Evolutionary conservation across 2,888 invertebrate species (phyloP).

Genomic region (Caradrina kadenii): DNA sequence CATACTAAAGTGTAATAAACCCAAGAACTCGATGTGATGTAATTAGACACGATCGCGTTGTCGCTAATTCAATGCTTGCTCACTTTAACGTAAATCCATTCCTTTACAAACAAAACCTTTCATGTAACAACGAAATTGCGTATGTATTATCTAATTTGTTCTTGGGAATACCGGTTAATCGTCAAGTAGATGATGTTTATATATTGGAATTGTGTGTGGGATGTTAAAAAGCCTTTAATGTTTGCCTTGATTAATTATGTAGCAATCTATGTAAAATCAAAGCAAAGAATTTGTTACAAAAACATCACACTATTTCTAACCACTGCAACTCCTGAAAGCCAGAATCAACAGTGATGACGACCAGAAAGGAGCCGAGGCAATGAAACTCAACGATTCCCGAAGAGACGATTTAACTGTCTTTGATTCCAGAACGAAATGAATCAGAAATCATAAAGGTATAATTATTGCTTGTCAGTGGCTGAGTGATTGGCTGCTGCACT

Average conservation of each 20-base stretch:
- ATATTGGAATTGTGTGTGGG: conserved; percentile 23
- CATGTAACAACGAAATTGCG: conserved; percentile 8
- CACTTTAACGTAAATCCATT: background rate
- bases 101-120: background rate
- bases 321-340: no score
- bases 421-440: no score
- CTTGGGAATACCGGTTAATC: conserved; percentile 12
- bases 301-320: no score
- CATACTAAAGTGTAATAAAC: conserved; percentile 46
- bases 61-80: conserved; percentile 30
- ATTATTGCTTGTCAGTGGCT: no score
- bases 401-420: no score
- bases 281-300: conserved; percentile 2
- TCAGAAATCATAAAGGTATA: background rate
- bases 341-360: no score
- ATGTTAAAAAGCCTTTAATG: conserved; percentile 10
- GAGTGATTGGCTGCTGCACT: no score
- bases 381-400: no score
- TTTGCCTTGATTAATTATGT: conserved; percentile 5
- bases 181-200: conserved; percentile 35
- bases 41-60: conserved; percentile 21
- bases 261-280: background rate
- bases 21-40: conserved; percentile 6
- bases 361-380: no score
- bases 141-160: background rate